Evolutionary conservation across 2,113 vertebrate species (phyloP).

Genomic region (Corythaixoides concolor): DNA sequence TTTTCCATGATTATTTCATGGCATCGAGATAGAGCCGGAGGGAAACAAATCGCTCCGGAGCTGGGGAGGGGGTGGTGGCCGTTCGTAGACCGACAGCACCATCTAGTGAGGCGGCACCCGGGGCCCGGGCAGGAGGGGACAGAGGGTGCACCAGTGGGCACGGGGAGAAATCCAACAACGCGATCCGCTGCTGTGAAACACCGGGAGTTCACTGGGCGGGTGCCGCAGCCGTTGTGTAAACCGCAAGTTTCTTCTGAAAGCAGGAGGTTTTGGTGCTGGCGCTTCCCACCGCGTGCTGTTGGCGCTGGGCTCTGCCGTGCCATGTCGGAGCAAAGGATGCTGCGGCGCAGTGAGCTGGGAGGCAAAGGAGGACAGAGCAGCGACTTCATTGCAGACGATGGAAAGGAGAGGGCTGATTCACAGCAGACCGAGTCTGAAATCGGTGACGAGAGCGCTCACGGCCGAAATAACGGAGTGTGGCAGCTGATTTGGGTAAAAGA

Average conservation of each 20-base stretch:
- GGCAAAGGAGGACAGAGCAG: background rate
- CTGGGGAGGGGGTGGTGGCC: background rate
- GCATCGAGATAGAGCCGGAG: rapidly evolving
- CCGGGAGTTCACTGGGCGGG: background rate
- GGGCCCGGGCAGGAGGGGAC: background rate
- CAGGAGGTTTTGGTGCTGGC: background rate
- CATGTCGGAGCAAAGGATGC: background rate
- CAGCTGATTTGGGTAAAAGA: background rate
- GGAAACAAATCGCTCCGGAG: background rate
- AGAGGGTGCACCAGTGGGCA: background rate
- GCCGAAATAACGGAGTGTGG: background rate
- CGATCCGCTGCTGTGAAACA: background rate
- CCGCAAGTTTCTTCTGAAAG: background rate
- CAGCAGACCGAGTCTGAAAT: background rate
- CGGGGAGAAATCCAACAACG: no score
- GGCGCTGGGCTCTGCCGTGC: background rate
- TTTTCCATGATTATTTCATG: background rate
- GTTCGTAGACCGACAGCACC: background rate
- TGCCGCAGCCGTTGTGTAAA: background rate
- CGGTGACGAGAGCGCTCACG: background rate
- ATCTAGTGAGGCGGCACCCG: background rate
- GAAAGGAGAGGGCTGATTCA: background rate
- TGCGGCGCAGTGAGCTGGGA: rapidly evolving
- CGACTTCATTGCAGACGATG: background rate
- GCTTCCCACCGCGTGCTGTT: background rate